phyloP scores from a whole-genome alignment of 2,113 vertebrate genomes.

The Onychorhynchus coronatus region DNA sequence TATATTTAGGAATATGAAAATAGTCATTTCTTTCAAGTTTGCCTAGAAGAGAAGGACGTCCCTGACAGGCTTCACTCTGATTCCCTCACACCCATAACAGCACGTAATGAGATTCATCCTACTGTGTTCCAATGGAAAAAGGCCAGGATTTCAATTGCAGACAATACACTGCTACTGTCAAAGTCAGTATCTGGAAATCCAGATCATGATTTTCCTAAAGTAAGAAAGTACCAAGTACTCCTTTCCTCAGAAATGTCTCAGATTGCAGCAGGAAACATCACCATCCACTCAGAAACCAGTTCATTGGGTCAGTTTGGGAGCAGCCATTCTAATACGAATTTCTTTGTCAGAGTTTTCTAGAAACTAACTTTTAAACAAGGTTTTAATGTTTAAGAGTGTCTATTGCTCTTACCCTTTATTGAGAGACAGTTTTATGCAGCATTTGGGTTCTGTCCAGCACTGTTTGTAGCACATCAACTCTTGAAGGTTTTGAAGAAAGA shows the following conservation, averaged over 20 bases:
- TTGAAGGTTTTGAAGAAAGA: not conserved
- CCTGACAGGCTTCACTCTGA: not conserved
- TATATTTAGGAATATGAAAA: not conserved
- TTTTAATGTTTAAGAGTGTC: not conserved
- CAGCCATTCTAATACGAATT: not conserved
- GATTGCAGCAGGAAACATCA: not conserved
- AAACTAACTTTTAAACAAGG: not conserved
- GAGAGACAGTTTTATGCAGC: not conserved
- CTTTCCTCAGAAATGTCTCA: not conserved
- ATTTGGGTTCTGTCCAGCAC: not conserved
- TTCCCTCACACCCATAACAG: not conserved
- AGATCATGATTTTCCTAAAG: not conserved
- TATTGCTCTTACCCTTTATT: not conserved
- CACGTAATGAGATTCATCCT: not conserved
- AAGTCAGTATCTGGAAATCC: not conserved
- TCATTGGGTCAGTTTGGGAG: not conserved
- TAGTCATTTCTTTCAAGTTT: not conserved
- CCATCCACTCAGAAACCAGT: not conserved
- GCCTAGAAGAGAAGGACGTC: not conserved
- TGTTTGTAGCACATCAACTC: not conserved
- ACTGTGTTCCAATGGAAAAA: not conserved
- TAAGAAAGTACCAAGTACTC: not conserved
- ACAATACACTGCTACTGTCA: not conserved
- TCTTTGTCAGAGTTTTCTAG: not conserved
- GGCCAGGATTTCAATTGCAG: not conserved